Percentiles rank a stretch among this genome's conserved stretches.
phyloP scores from a whole-genome alignment of 2,797 vertebrate species.

The Silurus lanzhouensis region DNA sequence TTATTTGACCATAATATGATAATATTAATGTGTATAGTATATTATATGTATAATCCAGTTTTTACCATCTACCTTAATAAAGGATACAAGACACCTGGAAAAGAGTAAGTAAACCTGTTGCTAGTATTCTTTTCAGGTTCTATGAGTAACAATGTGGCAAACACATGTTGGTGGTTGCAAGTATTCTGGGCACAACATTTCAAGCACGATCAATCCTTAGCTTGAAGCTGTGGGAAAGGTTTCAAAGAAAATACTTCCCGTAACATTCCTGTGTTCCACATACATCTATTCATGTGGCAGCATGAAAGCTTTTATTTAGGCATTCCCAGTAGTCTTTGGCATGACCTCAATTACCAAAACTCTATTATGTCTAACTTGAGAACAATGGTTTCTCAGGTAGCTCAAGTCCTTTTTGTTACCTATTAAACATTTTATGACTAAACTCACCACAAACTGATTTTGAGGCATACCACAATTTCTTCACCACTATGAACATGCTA shows the following conservation, averaged over 20 bases:
- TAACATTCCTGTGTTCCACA: conserved; percentile 82
- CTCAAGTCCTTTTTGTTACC: neutral
- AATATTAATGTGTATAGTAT: neutral
- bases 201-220: conserved; percentile 72
- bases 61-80: neutral
- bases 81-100: conserved; percentile 13
- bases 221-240: conserved; percentile 79
- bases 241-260: conserved; percentile 84
- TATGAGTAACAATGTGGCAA: conserved; percentile 79
- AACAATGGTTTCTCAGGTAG: neutral
- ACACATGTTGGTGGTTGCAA: conserved; percentile 82
- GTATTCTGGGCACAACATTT: conserved; percentile 76
- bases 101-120: conserved; percentile 25
- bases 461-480: neutral
- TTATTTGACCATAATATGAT: neutral
- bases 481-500: neutral
- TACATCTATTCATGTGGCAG: conserved; percentile 79
- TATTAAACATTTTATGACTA: neutral
- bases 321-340: conserved; percentile 55
- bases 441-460: neutral
- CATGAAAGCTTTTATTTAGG: conserved; percentile 72
- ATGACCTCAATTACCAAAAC: conserved; percentile 53
- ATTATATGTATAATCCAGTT: neutral
- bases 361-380: conserved; percentile 64
- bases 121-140: conserved; percentile 57